Evolutionary conservation across 1,140 invertebrate genomes (phyloP).

Genomic region (Brachionus sp.): DNA sequence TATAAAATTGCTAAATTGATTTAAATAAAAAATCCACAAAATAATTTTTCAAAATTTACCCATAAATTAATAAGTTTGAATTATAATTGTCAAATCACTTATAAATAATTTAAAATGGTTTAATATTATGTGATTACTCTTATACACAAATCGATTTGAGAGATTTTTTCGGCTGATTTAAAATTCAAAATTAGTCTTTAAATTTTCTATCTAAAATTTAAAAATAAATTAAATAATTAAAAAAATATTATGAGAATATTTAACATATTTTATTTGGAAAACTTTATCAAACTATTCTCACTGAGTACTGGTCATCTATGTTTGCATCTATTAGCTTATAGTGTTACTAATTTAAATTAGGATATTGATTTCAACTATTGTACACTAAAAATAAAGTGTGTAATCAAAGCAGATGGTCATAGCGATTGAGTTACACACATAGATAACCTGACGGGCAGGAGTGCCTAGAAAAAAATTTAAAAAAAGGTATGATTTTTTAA

Average conservation of each 20-base stretch:
- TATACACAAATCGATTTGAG: too few species aligned
- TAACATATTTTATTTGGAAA: too few species aligned
- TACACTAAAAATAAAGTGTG: neutral
- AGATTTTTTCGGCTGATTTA: neutral
- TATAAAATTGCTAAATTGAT: neutral
- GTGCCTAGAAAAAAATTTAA: neutral
- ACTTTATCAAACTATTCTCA: neutral
- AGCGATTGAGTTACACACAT: neutral
- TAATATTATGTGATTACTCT: neutral
- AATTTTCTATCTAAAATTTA: too few species aligned
- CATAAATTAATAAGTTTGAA: neutral
- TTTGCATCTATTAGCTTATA: neutral
- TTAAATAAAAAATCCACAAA: neutral
- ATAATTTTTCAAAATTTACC: neutral
- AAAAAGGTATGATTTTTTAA: neutral
- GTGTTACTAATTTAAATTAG: neutral
- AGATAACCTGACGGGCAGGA: neutral
- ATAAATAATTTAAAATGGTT: neutral
- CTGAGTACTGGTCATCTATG: neutral
- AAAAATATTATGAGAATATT: too few species aligned
- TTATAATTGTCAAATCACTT: neutral
- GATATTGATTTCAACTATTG: neutral
- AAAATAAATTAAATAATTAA: too few species aligned
- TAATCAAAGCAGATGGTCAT: neutral
- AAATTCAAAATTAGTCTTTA: too few species aligned